Conservation (phyloP, 1,140 invertebrate species). For the Dendrolimus punctatus region DNA sequence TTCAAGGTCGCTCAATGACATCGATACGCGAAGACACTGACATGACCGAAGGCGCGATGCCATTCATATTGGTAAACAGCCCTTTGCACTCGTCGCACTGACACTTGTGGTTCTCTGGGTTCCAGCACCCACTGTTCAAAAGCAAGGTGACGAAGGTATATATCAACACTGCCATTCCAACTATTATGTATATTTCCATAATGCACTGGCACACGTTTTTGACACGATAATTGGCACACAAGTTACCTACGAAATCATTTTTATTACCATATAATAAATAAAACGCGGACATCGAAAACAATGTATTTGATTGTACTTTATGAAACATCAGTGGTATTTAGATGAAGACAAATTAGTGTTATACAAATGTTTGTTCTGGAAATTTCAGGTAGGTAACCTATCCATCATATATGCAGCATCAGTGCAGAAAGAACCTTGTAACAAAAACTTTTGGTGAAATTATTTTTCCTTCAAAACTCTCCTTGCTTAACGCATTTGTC, state of each 20-base stretch:
- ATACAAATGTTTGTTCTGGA: no score
- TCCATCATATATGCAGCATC: no score
- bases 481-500: no score
- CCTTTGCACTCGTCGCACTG: conserved; percentile 50
- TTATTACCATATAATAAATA: background rate
- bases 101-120: conserved; percentile 37
- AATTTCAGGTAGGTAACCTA: no score
- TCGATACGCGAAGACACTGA: conserved; percentile 50
- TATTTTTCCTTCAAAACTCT: no score
- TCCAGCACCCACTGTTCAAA: conserved; percentile 50
- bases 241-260: background rate
- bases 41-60: conserved; percentile 26
- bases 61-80: conserved; percentile 21
- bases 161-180: conserved; percentile 52
- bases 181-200: conserved; percentile 60
- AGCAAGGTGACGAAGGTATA: conserved; percentile 44
- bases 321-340: conserved; percentile 20
- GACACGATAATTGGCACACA: conserved; percentile 12
- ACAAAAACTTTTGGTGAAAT: no score
- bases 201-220: conserved; percentile 21
- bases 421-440: no score
- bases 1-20: conserved; percentile 27
- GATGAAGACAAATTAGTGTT: background rate
- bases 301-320: background rate
- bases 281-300: background rate